Conservation (phyloP, 2,797 vertebrate species). For the Brachyalestes nurse region DNA sequence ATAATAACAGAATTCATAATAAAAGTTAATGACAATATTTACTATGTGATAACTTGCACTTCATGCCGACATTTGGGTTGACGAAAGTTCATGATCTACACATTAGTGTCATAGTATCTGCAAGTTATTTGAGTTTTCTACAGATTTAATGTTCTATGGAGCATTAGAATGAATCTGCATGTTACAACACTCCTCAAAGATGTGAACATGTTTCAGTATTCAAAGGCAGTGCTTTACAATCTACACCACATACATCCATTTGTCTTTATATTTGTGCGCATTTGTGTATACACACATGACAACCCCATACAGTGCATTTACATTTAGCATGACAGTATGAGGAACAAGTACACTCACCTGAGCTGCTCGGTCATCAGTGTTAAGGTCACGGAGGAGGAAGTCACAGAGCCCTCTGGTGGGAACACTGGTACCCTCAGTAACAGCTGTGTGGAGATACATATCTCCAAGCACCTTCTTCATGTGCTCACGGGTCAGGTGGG, state of each 20-base stretch:
- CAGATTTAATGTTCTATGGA: neutral
- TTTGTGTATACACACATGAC: too few species aligned
- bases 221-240: too few species aligned
- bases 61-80: neutral
- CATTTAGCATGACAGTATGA: too few species aligned
- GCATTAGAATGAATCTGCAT: neutral
- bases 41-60: neutral
- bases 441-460: slow-evolving; percentile 92
- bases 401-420: slow-evolving; percentile 92
- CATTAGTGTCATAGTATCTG: neutral
- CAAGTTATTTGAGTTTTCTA: neutral
- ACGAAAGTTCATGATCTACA: neutral
- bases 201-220: neutral
- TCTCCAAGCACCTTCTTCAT: slow-evolving; percentile 94
- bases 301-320: too few species aligned
- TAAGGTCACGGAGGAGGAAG: slow-evolving; percentile 84
- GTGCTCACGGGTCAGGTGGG: slow-evolving; percentile 87
- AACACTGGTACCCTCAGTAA: slow-evolving; percentile 90
- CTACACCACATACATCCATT: too few species aligned
- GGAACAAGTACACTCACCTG: slow-evolving; percentile 87
- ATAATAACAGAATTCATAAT: slow-evolving; percentile 34
- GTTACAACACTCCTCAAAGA: neutral
- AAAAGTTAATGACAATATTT: slow-evolving; percentile 24
- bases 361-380: slow-evolving; percentile 84
- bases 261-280: too few species aligned